Conservation (phyloP, 2,797 vertebrate species). For the Carcharodon carcharias region DNA sequence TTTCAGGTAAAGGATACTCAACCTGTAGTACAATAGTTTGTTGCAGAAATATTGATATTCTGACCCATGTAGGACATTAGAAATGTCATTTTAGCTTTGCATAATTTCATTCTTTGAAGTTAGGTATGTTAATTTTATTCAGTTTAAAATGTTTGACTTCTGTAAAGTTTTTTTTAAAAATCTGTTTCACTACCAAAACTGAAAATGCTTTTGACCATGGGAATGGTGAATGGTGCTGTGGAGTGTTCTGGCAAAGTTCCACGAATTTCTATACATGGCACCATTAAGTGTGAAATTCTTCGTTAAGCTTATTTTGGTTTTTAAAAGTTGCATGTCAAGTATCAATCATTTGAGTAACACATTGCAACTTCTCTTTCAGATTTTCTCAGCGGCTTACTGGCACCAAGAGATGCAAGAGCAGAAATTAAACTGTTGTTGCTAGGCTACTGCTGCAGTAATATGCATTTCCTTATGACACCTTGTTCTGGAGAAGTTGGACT, state of each 20-base stretch:
- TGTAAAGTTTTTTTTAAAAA: not conserved
- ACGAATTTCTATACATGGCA: not conserved
- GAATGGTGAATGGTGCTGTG: not conserved
- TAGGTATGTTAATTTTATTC: not conserved
- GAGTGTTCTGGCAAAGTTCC: not conserved
- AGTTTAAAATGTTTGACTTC: not conserved
- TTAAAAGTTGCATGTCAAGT: not conserved
- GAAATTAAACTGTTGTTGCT: slow-evolving; percentile 58
- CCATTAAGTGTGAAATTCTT: not conserved
- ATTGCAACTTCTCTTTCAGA: not conserved
- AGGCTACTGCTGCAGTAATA: slow-evolving; percentile 65
- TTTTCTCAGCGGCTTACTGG: not conserved
- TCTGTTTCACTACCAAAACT: not conserved
- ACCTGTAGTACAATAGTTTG: not conserved
- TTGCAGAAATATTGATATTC: not conserved
- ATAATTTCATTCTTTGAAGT: not conserved
- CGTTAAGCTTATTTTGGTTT: not conserved
- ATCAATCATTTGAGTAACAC: not conserved
- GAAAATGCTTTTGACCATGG: not conserved
- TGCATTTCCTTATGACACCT: slow-evolving; percentile 60
- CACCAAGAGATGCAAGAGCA: slow-evolving; percentile 38
- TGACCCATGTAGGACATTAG: not conserved
- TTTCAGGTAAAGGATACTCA: no score
- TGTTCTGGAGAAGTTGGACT: slow-evolving; percentile 56
- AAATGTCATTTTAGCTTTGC: not conserved